Evolutionary conservation across 2,797 vertebrate genomes (phyloP).

Genomic region (Channa striata): DNA sequence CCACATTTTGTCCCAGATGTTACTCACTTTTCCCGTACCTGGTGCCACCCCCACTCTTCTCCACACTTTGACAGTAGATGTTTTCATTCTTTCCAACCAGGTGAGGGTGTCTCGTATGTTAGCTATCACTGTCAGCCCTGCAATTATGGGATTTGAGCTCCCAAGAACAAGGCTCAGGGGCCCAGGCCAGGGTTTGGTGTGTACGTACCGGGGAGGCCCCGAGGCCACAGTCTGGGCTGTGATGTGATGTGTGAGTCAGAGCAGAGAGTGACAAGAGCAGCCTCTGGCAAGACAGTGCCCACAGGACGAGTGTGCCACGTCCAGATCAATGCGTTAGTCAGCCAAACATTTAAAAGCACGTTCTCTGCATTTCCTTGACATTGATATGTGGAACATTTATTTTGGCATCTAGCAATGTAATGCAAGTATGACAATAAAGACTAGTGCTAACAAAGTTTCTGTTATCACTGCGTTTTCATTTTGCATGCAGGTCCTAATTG

Average conservation of each 20-base stretch:
- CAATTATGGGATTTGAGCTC: conserved; percentile 88
- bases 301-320: conserved; percentile 64
- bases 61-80: conserved; percentile 79
- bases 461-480: conserved; percentile 47
- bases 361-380: conserved; percentile 48
- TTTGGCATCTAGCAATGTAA: conserved; percentile 60
- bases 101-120: conserved; percentile 82
- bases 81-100: conserved; percentile 87
- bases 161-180: conserved; percentile 76
- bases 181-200: conserved; percentile 66
- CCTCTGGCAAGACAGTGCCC: conserved; percentile 66
- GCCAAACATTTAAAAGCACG: conserved; percentile 43
- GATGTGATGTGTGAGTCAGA: conserved; percentile 81
- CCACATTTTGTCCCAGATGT: conserved; percentile 39
- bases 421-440: conserved; percentile 33
- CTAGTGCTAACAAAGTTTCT: conserved; percentile 34
- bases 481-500: conserved; percentile 46
- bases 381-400: conserved; percentile 68
- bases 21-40: conserved; percentile 58
- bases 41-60: conserved; percentile 57
- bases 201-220: conserved; percentile 56
- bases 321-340: conserved; percentile 63
- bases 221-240: conserved; percentile 59
- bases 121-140: conserved; percentile 85
- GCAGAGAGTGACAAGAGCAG: conserved; percentile 73